A percentile compares a stretch with the other conserved stretches of the same genome.
These are phyloP conservation scores for Eucera pruinosa DNA, from an alignment of 2,888 invertebrate species.

Conservation along the genomic window DNA sequence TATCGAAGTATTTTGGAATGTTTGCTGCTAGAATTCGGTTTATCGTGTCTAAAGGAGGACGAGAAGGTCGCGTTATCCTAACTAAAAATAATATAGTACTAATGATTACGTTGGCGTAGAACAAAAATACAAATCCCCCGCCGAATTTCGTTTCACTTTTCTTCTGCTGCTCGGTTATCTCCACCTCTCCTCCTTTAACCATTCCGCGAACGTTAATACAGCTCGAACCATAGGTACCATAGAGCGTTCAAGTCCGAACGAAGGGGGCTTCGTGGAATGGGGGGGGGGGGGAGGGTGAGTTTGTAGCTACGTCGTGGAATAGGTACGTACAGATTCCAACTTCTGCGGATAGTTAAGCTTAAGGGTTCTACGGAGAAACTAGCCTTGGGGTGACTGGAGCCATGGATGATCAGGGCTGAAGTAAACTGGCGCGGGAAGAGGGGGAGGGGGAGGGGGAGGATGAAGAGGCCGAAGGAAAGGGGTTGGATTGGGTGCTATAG, in stretches of 20 bases:
- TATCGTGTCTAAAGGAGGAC: too few relatives aligned
- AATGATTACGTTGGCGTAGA: too few relatives aligned
- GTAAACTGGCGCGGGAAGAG: constrained; percentile 67
- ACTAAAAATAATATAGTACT: too few relatives aligned
- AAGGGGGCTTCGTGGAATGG: constrained; percentile 56
- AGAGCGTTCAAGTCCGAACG: constrained; percentile 54
- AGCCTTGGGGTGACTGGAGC: constrained; percentile 76
- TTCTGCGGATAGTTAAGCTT: constrained; percentile 80
- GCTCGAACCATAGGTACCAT: constrained; percentile 41
- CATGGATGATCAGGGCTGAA: constrained; percentile 77
- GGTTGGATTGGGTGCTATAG: constrained; percentile 59
- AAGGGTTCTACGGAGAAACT: constrained; percentile 75
- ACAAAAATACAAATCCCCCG: too few relatives aligned
- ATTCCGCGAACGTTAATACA: constrained; percentile 44
- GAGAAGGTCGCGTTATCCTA: too few relatives aligned
- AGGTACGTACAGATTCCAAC: constrained; percentile 77
- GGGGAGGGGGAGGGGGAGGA: constrained; percentile 29
- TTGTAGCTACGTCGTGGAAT: constrained; percentile 71
- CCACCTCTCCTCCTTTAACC: neutral
- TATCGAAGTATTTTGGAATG: too few relatives aligned
- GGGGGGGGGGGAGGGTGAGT: constrained; percentile 67
- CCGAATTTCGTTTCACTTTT: constrained; percentile 28
- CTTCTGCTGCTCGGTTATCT: constrained; percentile 13
- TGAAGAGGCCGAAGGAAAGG: constrained; percentile 54
- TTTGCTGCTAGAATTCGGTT: too few relatives aligned